Base-by-base conservation (phyloP, 2,888 invertebrate species). In the Schizaphis graminum region DNA sequence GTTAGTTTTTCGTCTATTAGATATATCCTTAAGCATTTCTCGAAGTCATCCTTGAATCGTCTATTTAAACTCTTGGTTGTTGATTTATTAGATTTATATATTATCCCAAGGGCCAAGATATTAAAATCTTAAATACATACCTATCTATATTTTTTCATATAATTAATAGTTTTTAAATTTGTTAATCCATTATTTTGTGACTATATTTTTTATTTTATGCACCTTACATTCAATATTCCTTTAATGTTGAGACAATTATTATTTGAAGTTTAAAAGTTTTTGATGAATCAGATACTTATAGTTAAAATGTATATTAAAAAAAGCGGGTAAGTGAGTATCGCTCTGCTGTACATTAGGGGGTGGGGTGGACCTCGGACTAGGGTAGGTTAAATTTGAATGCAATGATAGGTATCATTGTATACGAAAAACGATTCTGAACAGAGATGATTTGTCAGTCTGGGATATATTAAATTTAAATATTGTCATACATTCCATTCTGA, bases 241-340 rank as follows among this genome's bases (percentile, higher is more conserved):
- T 24, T 26, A 49, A 47, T 35, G 35, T 88, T 56, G 49, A 53
- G 21, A 56, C 11, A 35, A 24, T 53, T 16, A 47, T 49, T 41
- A 49, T 49, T 35, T 47, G 10, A n/a, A 47, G 10, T 67, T 90
- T 49, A 67, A 67, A 49, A 67, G 67, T 67, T 90, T 47, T n/a
- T 11, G 10, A 67, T 49, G n/a, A 3, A 67, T 21, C n/a, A 61
- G 16, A 49, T 67, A 47, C n/a, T n/a, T n/a, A 67, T 26, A 44
- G 28, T 89, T 44, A 26, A 47, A 35, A 57, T 86, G 24, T 47
- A 86, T 91, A 85, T 87, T 86, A 49, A 35, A 67, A 67, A n/a
- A n/a, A n/a, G n/a, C n/a, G n/a, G n/a, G n/a, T n/a, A n/a, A n/a
- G n/a, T n/a, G n/a, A n/a, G n/a, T n/a, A n/a, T n/a, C n/a, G n/a